Conservation (phyloP, 2,113 vertebrate genomes). For the Naja naja region DNA sequence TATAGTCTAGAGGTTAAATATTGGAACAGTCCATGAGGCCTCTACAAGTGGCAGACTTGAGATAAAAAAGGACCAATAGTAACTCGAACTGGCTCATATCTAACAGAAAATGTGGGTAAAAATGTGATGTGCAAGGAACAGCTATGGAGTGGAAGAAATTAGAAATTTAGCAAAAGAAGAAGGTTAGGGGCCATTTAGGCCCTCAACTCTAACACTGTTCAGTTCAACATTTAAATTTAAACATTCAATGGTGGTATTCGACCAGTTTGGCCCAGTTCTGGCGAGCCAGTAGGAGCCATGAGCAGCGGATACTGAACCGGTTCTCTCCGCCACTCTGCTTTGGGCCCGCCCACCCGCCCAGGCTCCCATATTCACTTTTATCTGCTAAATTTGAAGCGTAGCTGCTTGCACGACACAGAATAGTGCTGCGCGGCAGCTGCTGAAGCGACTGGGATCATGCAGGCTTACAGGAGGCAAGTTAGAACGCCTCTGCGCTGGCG, state of each 20-base stretch:
- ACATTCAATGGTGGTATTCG: not conserved
- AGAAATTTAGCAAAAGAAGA: not conserved
- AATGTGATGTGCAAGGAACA: not conserved
- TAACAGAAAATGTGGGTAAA: not conserved
- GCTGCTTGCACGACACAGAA: no score
- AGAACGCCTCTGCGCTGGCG: no score
- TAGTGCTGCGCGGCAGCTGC: no score
- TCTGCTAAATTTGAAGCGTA: no score
- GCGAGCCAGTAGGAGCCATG: no score
- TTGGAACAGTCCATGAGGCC: not conserved
- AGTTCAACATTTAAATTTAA: not conserved
- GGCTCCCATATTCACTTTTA: no score
- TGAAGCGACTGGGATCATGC: no score
- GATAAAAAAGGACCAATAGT: not conserved
- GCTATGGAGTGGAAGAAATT: not conserved
- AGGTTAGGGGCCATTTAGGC: not conserved
- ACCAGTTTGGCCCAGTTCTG: no score
- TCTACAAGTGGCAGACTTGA: not conserved
- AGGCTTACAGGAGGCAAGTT: no score
- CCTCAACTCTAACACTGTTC: not conserved
- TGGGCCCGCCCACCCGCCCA: no score
- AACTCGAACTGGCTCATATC: not conserved
- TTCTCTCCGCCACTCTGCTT: no score
- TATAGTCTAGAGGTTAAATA: not conserved
- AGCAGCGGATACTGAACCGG: no score